Percentiles rank a stretch among this genome's conserved stretches.
phyloP scores from a whole-genome alignment of 2,113 vertebrate genomes.

The Aythya baeri region DNA sequence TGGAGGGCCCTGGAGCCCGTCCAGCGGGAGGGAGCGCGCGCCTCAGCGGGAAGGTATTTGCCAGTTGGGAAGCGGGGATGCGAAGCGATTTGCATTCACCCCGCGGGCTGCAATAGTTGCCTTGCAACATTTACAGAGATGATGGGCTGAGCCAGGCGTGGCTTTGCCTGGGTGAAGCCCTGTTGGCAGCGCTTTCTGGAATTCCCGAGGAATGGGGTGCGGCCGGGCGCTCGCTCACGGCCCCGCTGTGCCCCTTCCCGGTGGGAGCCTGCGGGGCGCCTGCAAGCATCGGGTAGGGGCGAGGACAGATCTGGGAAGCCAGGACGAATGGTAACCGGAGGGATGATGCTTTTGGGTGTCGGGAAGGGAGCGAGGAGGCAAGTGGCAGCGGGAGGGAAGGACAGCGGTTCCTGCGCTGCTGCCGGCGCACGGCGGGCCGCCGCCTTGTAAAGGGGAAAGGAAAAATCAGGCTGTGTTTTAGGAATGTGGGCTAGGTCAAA shows the following conservation, averaged over 20 bases:
- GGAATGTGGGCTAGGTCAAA: background rate
- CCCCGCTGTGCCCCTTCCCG: background rate
- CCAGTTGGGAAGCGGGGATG: conserved; percentile 45
- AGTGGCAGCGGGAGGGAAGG: conserved; percentile 36
- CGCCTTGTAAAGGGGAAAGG: background rate
- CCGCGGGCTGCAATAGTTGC: conserved; percentile 39
- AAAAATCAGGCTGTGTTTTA: background rate
- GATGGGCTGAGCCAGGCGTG: background rate
- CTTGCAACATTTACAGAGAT: conserved; percentile 60
- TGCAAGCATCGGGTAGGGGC: background rate
- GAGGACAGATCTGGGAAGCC: background rate
- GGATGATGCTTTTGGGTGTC: background rate
- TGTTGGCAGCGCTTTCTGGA: conserved; percentile 50
- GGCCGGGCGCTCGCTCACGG: background rate
- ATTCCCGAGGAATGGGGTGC: conserved; percentile 54
- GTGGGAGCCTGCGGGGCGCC: background rate
- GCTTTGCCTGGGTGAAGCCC: conserved; percentile 46
- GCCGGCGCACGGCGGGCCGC: background rate
- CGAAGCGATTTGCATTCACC: conserved; percentile 31
- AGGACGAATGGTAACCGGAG: background rate
- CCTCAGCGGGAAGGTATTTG: conserved; percentile 46
- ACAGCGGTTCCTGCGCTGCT: background rate
- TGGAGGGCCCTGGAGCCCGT: conserved; percentile 28
- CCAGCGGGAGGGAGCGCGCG: background rate
- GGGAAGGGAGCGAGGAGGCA: background rate